Base-by-base conservation (phyloP, 2,888 invertebrate genomes). In the Alloplasta piceator region DNA sequence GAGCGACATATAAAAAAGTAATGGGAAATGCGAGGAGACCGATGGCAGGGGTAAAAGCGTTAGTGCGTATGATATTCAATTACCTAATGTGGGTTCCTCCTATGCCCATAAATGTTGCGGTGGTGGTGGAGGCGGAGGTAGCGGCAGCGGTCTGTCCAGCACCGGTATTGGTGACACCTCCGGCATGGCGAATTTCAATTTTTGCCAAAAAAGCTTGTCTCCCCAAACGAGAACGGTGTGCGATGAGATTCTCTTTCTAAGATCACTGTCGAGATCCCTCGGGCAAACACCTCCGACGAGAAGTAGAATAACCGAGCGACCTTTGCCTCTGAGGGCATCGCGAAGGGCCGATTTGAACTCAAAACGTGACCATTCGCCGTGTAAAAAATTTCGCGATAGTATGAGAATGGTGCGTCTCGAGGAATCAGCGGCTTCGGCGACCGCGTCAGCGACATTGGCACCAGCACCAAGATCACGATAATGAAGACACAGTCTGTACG, bases 131-230 rank as follows among this genome's bases (percentile, higher is more conserved):
- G 87, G 87, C 77, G 86, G 83, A 89, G 88, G 90, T 87, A 87
- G 82, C 16, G 91, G 91, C 78, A 90, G 86, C 26, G 91, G 90
- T 87, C 91, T 88, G 82, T 92, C 92, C 58, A 91, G 85, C 43
- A 91, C 90, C 58, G 91, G 91, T 79, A 91, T 86, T 36, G 90
- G 90, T 71, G 90, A 89, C 50, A 91, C 89, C 92, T 97, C 97
- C 79, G 98, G 98, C 95, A 98, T 95, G 73, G 98, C 97, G 90
- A 97, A 97, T 90, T 97, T 95, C 83, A 99, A 93, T 93, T 98
- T 98, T 91, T 98, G 98, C 99, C 99, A 99, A 94, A 99, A 99
- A 91, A 97, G 96, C 91, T 97, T 96, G 93, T 99, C 98, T 84
- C 97, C 97, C 96, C 97, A 98, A 92, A 97, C 97, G 90, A 99